Evolutionary conservation across 2,797 vertebrate species (phyloP).

Genomic region (Coendou prehensilis): DNA sequence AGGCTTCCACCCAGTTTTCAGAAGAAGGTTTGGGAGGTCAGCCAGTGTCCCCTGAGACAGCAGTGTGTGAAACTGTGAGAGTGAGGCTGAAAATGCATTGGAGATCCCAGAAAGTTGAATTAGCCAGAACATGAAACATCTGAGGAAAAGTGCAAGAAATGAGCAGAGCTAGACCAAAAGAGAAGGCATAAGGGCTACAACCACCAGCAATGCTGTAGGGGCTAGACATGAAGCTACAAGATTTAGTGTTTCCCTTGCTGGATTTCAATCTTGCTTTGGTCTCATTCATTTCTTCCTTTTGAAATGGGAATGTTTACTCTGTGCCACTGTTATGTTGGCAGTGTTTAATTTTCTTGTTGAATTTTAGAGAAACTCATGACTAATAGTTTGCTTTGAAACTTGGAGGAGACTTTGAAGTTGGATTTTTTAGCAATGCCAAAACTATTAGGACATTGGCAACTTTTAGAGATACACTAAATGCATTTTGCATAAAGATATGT

Average conservation of each 20-base stretch:
- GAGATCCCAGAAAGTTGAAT: background rate
- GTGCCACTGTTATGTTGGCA: background rate
- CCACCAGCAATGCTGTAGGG: background rate
- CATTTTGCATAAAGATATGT: background rate
- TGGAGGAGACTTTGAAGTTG: background rate
- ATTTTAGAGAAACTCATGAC: background rate
- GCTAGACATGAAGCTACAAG: background rate
- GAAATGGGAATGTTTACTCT: background rate
- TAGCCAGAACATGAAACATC: background rate
- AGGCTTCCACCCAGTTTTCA: background rate
- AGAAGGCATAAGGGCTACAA: background rate
- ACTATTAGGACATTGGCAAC: background rate
- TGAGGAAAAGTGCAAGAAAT: background rate
- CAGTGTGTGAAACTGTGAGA: background rate
- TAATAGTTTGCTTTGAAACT: background rate
- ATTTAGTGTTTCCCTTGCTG: background rate
- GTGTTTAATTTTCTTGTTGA: background rate
- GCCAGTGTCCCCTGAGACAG: background rate
- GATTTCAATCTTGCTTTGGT: background rate
- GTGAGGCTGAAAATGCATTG: background rate
- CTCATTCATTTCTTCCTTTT: background rate
- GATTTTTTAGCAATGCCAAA: background rate
- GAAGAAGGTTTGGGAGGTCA: background rate
- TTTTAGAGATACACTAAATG: background rate
- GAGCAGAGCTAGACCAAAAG: background rate